Evolutionary conservation across 2,113 vertebrate species (phyloP).

Genomic region (Oenanthe melanoleuca): DNA sequence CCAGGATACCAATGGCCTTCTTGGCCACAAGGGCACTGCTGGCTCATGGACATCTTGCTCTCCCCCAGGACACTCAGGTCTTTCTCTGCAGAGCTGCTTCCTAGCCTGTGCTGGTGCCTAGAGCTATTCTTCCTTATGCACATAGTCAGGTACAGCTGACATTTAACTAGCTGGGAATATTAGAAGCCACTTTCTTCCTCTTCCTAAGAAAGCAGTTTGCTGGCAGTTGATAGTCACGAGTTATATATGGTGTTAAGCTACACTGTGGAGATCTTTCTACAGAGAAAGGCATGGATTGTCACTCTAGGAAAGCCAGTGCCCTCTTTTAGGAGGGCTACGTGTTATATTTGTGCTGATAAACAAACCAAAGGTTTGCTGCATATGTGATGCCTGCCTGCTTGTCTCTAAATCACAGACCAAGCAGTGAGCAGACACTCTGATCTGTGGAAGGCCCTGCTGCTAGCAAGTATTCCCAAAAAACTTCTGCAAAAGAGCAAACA

Average conservation of each 20-base stretch:
- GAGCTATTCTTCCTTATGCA: neutral
- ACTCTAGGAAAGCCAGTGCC: neutral
- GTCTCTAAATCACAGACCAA: neutral
- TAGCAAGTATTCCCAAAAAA: neutral
- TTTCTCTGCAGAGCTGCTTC: neutral
- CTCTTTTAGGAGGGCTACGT: neutral
- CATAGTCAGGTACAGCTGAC: neutral
- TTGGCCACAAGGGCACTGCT: neutral
- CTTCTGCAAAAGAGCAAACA: neutral
- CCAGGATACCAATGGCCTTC: neutral
- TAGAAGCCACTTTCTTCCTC: neutral
- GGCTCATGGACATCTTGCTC: neutral
- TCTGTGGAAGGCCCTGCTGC: neutral
- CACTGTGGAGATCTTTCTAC: neutral
- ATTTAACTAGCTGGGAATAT: neutral
- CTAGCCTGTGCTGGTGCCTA: neutral
- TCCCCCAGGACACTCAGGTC: neutral
- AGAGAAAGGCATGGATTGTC: neutral
- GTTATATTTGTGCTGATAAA: neutral
- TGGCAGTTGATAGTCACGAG: neutral
- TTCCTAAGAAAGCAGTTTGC: neutral
- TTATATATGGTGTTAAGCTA: fast-evolving
- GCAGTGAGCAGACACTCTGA: neutral
- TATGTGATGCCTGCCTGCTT: neutral
- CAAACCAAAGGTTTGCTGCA: neutral